These are phyloP conservation scores for Scaptomyza cyrtandrae DNA, from an alignment of 2,888 invertebrate genomes.

Conservation along the genomic window DNA sequence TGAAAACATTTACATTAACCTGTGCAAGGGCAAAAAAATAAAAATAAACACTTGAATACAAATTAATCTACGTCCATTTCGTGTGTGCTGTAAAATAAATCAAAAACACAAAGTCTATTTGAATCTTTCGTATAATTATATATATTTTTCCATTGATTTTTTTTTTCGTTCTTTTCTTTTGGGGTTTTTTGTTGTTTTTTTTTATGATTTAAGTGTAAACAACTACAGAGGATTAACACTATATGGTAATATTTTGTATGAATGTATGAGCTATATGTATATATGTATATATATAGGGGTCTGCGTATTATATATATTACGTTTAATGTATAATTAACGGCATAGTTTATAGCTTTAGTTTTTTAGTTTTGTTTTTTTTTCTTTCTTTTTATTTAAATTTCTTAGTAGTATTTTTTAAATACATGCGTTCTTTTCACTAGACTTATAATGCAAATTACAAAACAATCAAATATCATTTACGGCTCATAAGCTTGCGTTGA, in stretches of 20 bases:
- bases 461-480: conserved; percentile 59
- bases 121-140: conserved; percentile 73
- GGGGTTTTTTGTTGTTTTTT: conserved; percentile 32
- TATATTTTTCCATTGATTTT: conserved; percentile 72
- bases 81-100: conserved; percentile 2
- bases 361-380: background rate
- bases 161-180: conserved; percentile 30
- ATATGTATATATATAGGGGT: conserved; percentile 13
- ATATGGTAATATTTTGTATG: conserved; percentile 68
- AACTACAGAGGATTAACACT: conserved; percentile 80
- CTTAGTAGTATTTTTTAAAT: conserved; percentile 78
- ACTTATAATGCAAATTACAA: conserved; percentile 64
- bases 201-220: conserved; percentile 74
- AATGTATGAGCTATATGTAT: conserved; percentile 61
- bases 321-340: conserved; percentile 69
- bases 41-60: background rate
- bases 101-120: conserved; percentile 30
- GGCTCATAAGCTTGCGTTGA: conserved; percentile 42
- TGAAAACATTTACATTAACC: conserved; percentile 13
- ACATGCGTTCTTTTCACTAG: conserved; percentile 57
- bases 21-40: conserved; percentile 13
- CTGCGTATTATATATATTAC: conserved; percentile 52
- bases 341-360: conserved; percentile 60
- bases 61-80: background rate
- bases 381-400: conserved; percentile 47